phyloP scores from a whole-genome alignment of 2,113 vertebrate genomes.

The Eurypyga helias region DNA sequence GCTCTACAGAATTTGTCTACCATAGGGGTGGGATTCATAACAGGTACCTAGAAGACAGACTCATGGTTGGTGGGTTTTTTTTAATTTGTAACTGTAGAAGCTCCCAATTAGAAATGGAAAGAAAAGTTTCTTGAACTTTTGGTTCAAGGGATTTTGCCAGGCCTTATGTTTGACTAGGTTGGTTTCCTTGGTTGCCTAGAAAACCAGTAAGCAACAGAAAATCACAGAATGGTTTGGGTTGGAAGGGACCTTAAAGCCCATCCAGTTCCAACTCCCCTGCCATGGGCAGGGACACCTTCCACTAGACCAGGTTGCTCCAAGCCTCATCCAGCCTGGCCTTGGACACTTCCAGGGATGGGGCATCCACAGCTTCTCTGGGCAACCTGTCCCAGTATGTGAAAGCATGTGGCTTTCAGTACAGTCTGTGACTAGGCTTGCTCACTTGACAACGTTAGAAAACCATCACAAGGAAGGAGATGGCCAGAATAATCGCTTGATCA shows the following conservation, averaged over 20 bases:
- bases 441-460: neutral
- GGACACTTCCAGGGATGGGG: too few species aligned
- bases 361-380: too few species aligned
- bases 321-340: too few species aligned
- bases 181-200: neutral
- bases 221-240: too few species aligned
- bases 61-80: neutral
- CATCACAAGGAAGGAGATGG: accelerated
- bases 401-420: neutral
- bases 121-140: neutral
- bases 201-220: neutral
- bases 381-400: too few species aligned
- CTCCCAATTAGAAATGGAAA: neutral
- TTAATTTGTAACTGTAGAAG: neutral
- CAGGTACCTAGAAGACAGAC: neutral
- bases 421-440: neutral
- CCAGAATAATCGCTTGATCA: neutral
- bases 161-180: neutral
- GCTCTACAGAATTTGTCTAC: neutral
- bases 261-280: too few species aligned
- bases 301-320: too few species aligned
- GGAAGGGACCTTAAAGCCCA: too few species aligned
- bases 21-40: neutral
- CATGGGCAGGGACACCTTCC: too few species aligned
- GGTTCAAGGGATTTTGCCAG: neutral